Conservation (phyloP, 2,888 invertebrate genomes). For the Caenorhabditis afra region DNA sequence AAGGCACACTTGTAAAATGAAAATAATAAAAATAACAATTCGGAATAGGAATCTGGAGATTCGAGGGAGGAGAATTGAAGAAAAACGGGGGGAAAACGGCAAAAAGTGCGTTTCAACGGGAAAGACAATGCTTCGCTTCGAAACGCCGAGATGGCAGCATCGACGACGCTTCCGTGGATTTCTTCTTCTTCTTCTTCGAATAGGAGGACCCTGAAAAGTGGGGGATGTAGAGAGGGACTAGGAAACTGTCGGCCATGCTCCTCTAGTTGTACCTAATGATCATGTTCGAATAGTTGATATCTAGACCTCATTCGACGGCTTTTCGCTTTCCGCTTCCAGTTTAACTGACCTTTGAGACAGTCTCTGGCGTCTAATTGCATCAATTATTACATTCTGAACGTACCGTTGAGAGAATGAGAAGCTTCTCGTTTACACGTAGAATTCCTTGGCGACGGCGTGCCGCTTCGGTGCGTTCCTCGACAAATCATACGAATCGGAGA, state of each 20-base stretch:
- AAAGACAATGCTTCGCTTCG: slow-evolving; percentile 11
- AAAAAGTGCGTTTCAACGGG: slow-evolving; percentile 34
- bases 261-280: background rate
- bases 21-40: slow-evolving; percentile 51
- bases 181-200: too few species aligned
- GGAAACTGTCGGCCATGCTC: too few species aligned
- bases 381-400: slow-evolving; percentile 31
- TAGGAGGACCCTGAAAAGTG: background rate
- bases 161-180: background rate
- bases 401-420: slow-evolving; percentile 5
- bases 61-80: background rate
- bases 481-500: slow-evolving; percentile 55
- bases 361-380: slow-evolving; percentile 30
- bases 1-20: slow-evolving; percentile 54
- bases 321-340: slow-evolving; percentile 17
- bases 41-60: slow-evolving; percentile 16
- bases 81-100: slow-evolving; percentile 10
- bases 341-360: slow-evolving; percentile 33
- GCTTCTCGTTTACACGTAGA: slow-evolving; percentile 43
- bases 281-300: background rate
- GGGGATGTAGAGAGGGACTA: too few species aligned
- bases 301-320: slow-evolving; percentile 15
- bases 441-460: slow-evolving; percentile 42
- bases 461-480: slow-evolving; percentile 38
- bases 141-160: background rate